These are phyloP conservation scores for Charina bottae DNA, from an alignment of 2,113 vertebrate species.

Conservation along the genomic window DNA sequence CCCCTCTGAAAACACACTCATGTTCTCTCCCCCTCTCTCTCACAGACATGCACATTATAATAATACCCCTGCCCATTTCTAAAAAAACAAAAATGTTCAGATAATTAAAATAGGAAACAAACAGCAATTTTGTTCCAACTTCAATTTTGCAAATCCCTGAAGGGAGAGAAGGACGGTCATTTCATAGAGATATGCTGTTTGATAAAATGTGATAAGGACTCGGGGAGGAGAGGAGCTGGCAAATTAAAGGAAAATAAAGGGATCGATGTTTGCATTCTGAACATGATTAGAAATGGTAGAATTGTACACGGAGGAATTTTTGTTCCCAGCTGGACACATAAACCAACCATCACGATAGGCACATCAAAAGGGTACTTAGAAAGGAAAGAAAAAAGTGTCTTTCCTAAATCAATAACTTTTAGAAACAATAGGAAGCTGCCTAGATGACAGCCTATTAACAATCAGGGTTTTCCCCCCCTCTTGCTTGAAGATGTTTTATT, in stretches of 20 bases:
- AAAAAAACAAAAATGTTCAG: conserved; percentile 66
- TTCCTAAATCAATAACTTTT: conserved; percentile 48
- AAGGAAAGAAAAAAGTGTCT: neutral
- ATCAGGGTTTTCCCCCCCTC: neutral
- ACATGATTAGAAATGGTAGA: conserved; percentile 62
- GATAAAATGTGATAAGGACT: conserved; percentile 77
- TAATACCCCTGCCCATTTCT: conserved; percentile 55
- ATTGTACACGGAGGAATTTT: conserved; percentile 59
- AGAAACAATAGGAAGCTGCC: fast-evolving
- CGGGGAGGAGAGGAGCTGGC: conserved; percentile 58
- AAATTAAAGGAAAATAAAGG: conserved; percentile 72
- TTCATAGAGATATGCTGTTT: conserved; percentile 74
- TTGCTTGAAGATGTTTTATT: neutral
- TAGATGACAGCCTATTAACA: neutral
- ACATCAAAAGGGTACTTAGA: conserved; percentile 47
- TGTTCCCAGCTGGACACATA: conserved; percentile 37
- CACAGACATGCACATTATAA: conserved; percentile 65
- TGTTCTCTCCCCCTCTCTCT: neutral
- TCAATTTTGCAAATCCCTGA: conserved; percentile 70
- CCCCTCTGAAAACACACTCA: conserved; percentile 50
- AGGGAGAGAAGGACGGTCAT: conserved; percentile 63
- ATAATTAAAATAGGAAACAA: conserved; percentile 77
- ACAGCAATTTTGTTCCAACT: conserved; percentile 64
- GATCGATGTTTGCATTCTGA: conserved; percentile 56
- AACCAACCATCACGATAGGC: conserved; percentile 36